phyloP scores from a whole-genome alignment of 2,797 vertebrate species.

The Hypotaenidia philippensis region DNA sequence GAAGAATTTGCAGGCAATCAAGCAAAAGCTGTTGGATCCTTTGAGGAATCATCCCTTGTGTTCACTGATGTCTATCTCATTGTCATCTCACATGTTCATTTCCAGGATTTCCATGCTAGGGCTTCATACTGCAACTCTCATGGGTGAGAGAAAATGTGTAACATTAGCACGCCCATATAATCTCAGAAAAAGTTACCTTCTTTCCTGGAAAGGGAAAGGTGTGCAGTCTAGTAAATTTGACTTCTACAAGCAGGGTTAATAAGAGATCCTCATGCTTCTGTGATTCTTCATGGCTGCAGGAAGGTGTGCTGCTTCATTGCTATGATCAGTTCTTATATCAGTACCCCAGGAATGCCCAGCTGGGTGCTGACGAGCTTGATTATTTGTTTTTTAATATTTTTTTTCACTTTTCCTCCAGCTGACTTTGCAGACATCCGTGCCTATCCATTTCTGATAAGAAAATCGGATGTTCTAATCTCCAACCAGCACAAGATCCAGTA shows the following conservation, averaged over 20 bases:
- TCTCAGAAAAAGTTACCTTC: not conserved
- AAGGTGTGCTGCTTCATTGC: not conserved
- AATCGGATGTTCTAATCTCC: not conserved
- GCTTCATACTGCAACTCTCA: not conserved
- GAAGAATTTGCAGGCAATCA: not conserved
- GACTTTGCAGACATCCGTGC: not conserved
- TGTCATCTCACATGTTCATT: not conserved
- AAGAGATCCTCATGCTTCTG: not conserved
- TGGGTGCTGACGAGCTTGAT: not conserved
- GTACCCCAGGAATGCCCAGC: not conserved
- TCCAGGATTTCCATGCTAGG: not conserved
- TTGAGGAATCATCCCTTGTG: not conserved
- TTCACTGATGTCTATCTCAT: not conserved
- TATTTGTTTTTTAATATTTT: too few species aligned
- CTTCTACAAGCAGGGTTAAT: not conserved
- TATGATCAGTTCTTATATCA: not conserved
- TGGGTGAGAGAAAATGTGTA: rapidly evolving
- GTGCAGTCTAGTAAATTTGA: not conserved
- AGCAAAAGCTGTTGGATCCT: not conserved
- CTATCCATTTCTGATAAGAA: not conserved
- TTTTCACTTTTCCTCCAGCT: not conserved
- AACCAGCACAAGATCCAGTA: not conserved
- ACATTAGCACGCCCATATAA: too few species aligned
- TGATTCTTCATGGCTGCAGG: not conserved
- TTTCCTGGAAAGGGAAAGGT: not conserved